Conservation (phyloP, 2,797 vertebrate genomes). For the Micropoecilia bifurca region DNA sequence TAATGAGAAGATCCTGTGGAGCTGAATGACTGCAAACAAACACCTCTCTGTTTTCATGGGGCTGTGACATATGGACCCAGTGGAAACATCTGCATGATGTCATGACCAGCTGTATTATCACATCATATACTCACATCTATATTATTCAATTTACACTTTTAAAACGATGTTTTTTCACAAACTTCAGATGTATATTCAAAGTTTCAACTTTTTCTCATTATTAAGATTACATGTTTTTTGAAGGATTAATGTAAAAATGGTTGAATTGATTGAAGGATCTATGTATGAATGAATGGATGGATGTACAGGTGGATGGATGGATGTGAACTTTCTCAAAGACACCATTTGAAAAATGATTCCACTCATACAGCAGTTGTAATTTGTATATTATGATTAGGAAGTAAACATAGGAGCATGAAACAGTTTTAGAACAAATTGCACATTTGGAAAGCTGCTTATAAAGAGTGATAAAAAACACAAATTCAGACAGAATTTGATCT, state of each 20-base stretch:
- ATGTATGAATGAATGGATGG: background rate
- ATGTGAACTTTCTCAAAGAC: background rate
- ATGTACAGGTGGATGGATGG: background rate
- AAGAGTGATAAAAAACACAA: background rate
- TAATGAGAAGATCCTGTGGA: slow-evolving; percentile 49
- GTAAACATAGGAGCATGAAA: background rate
- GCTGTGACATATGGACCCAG: slow-evolving; percentile 48
- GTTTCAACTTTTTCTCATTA: background rate
- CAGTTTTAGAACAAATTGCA: background rate
- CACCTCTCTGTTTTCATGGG: slow-evolving; percentile 43
- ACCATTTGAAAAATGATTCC: background rate
- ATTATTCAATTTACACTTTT: background rate
- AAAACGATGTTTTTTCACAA: background rate
- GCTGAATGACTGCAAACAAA: slow-evolving; percentile 34
- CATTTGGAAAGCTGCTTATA: background rate
- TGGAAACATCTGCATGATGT: slow-evolving; percentile 20
- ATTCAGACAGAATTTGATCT: background rate
- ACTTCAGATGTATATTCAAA: background rate
- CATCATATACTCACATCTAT: background rate
- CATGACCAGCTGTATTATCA: too few species aligned
- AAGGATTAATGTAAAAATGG: background rate
- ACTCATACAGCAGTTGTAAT: background rate
- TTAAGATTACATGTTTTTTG: background rate
- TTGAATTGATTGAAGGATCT: background rate
- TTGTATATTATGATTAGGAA: background rate